Base-by-base conservation (phyloP, 1,140 invertebrate species). In the Leptopilina clavipes region DNA sequence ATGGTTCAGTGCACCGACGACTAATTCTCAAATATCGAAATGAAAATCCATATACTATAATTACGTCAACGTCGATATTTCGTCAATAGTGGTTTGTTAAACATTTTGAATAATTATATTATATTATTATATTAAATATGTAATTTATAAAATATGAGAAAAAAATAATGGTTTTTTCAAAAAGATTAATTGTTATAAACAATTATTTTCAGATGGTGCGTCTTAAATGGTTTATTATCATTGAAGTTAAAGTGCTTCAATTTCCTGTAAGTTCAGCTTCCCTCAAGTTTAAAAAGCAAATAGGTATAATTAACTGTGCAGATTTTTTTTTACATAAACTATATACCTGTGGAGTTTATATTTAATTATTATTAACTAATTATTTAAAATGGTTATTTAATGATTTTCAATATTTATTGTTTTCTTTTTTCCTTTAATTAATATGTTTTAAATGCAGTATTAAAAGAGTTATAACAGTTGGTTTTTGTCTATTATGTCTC, bases 391-490 rank as follows among this genome's bases (percentile, higher is more conserved):
- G n/a, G n/a, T n/a, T n/a, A 31, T 2, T 31, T 31, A 31, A 40
- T 40, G 37, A 52, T 17, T 7, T 52, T 17, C 2, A 8, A 52
- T 52, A 52, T 52, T 52, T 52, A 17, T 5, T 52, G 6, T 3
- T 52, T 52, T 17, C n/a, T 17, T 7, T 0, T 17, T n/a, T 52
- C 5, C 17, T 52, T 17, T 52, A 0, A 40, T 52, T n/a, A 52
- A n/a, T n/a, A n/a, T 52, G 48, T 52, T 52, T 52, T 17, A n/a
- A 45, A 45, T 14, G 44, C 48, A 52, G 48, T 52, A 52, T 52
- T 52, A 52, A 52, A 52, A 17, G 6, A 3, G 8, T 48, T 12
- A n/a, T 7, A 52, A 52, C 14, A 17, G 1, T 5, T 52, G 6
- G 14, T 7, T 8, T 52, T 52, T 8, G 14, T 44, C 8, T 44